Percentiles rank a stretch among this genome's conserved stretches.
phyloP scores from a whole-genome alignment of 2,797 vertebrate species.

The Protosalanx chinensis region DNA sequence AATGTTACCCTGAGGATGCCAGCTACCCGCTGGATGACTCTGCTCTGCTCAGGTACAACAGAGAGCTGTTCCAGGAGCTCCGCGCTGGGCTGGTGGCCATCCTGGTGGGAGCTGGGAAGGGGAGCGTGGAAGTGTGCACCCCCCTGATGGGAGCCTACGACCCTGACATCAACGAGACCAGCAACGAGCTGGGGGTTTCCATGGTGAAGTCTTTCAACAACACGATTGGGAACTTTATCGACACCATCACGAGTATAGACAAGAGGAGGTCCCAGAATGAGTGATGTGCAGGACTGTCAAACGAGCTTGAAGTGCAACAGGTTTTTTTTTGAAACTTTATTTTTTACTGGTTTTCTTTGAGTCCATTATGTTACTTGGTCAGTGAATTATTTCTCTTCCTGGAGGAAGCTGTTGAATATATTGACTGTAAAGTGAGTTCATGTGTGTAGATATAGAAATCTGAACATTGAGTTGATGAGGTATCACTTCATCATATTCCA shows the following conservation, averaged over 20 bases:
- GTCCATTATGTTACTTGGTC: no score
- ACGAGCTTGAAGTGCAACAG: not conserved
- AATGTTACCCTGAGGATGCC: slow-evolving; percentile 82
- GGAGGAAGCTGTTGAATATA: no score
- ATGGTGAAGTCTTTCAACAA: slow-evolving; percentile 85
- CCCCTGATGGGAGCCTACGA: slow-evolving; percentile 87
- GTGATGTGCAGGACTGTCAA: slow-evolving; percentile 1
- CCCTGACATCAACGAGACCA: slow-evolving; percentile 88
- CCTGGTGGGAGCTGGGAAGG: slow-evolving; percentile 76
- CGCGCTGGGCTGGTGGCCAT: slow-evolving; percentile 74
- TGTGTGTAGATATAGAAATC: not conserved
- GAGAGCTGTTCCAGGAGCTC: slow-evolving; percentile 73
- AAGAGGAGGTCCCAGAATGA: slow-evolving; percentile 54
- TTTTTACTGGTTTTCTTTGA: not conserved
- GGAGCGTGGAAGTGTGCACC: slow-evolving; percentile 77
- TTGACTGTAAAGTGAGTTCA: not conserved
- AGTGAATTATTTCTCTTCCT: no score
- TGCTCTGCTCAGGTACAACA: slow-evolving; percentile 75
- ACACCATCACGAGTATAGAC: slow-evolving; percentile 53
- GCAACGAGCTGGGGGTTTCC: slow-evolving; percentile 83
- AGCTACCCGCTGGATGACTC: slow-evolving; percentile 85
- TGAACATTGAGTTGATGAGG: not conserved
- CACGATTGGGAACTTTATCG: slow-evolving; percentile 80
- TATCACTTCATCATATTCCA: not conserved
- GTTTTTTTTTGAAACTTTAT: not conserved